Evolutionary conservation across 2,113 vertebrate species (phyloP), one percentile per base, ranked within the genome.

Genomic region (Phocoena sinus): DNA sequence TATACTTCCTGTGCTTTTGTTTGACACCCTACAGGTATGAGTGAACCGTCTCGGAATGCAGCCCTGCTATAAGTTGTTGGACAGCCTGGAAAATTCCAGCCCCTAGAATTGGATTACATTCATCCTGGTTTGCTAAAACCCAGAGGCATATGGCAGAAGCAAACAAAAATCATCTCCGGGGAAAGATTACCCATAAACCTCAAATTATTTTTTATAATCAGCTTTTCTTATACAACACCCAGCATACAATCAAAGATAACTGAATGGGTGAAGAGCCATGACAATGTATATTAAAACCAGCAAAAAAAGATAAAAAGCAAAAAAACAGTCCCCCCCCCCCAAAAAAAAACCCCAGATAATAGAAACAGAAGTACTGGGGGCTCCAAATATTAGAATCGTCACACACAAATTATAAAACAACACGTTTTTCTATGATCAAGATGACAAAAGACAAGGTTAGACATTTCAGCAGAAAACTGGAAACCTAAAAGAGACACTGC

Each of bases 381-480:
- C 20, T n/a, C 58, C n/a, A 28, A 56, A 33, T 11, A 4, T 1
- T 8, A 21, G 17, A n/a, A 33, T 5, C 4, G 1, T 18, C 28
- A 3, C 14, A 36, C 5, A 74, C 11, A 86, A 28, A 20, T 33
- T 23, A 77, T 31, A 63, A 38, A 89, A 44, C 23, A 4, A 25
- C 26, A 38, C 36, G 18, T 15, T 21, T 53, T 36, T 47, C 13
- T 8, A 65, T 20, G 36, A 56, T 58, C 25, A 56, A 63, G 28
- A n/a, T 18, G 33, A 73, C 25, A 26, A 87, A 82, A 77, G 28
- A 14, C 44, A 20, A 63, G 26, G 12, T 10, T 62, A 71, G 50
- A 58, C 13, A 26, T 71, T 83, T 91, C 11, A 36, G 53, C 10
- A 44, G 60, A 31, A 7, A 31, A 15, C 23, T 70, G 4, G 33